Evolutionary conservation across 2,888 invertebrate genomes (phyloP).

Genomic region (Ophion slaviceki): DNA sequence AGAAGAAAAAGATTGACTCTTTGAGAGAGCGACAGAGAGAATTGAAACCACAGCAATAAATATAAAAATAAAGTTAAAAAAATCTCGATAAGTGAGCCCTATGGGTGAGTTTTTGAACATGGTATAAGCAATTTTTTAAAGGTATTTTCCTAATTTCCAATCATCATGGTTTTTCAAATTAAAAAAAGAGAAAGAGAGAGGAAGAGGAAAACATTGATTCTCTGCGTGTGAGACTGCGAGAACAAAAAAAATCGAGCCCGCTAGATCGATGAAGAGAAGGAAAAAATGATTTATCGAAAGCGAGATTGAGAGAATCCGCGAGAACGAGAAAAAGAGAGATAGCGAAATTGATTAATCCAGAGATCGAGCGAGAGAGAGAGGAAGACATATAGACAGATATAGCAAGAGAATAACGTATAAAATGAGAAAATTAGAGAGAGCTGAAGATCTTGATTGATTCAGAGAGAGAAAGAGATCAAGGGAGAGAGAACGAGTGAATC

Average conservation of each 20-base stretch:
- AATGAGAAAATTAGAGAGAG: neutral
- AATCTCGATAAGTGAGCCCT: too few species aligned
- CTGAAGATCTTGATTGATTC: neutral
- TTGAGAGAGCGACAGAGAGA: too few species aligned
- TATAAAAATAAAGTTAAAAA: too few species aligned
- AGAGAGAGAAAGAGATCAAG: constrained; percentile 1
- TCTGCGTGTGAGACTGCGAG: neutral
- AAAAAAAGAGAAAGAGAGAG: too few species aligned
- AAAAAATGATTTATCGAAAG: neutral
- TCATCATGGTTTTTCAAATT: too few species aligned
- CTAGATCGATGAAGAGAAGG: neutral
- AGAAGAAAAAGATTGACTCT: neutral
- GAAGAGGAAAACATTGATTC: too few species aligned
- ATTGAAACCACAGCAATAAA: too few species aligned
- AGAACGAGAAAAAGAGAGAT: neutral
- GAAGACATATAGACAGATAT: neutral
- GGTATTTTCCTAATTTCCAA: too few species aligned
- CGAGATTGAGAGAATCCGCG: neutral
- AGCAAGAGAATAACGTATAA: neutral
- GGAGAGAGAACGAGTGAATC: neutral
- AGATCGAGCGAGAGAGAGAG: neutral
- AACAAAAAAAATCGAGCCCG: neutral
- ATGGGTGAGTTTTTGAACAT: too few species aligned
- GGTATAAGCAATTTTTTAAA: too few species aligned
- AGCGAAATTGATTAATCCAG: neutral